phyloP scores from a whole-genome alignment of 2,113 vertebrate species.

The Heterotilapia buettikoferi region DNA sequence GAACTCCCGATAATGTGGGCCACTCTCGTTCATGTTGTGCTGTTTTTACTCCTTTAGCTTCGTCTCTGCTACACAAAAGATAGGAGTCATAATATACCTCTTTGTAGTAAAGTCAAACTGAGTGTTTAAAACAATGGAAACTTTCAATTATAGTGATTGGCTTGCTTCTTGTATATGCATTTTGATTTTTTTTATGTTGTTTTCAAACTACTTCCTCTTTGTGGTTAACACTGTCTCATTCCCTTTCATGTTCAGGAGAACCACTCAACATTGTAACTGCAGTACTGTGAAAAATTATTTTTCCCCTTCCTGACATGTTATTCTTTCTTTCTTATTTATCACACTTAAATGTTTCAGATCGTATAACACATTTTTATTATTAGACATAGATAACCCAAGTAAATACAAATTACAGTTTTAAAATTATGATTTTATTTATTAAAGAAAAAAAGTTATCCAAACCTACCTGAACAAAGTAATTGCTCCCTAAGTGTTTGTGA shows the following conservation, averaged over 20 bases:
- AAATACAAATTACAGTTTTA: background rate
- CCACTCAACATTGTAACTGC: background rate
- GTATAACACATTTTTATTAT: background rate
- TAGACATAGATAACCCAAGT: background rate
- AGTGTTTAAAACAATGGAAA: background rate
- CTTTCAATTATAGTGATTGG: background rate
- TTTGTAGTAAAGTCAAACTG: background rate
- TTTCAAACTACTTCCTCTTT: background rate
- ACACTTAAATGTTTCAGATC: background rate
- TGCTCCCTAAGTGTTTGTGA: too few species aligned
- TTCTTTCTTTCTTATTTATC: background rate
- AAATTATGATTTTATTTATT: background rate
- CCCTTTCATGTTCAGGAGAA: background rate
- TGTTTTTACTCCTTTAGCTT: background rate
- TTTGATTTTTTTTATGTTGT: background rate
- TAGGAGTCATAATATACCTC: background rate
- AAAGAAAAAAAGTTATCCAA: background rate
- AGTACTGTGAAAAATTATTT: background rate
- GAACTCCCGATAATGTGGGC: background rate
- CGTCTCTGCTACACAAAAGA: background rate
- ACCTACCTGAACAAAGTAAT: too few species aligned
- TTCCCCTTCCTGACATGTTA: background rate
- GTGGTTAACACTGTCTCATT: background rate
- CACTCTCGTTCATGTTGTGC: background rate
- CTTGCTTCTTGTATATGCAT: background rate